Evolutionary conservation across 2,797 vertebrate genomes (phyloP), one percentile per base, ranked within the genome.

Genomic region (Mionectes olivaceus): DNA sequence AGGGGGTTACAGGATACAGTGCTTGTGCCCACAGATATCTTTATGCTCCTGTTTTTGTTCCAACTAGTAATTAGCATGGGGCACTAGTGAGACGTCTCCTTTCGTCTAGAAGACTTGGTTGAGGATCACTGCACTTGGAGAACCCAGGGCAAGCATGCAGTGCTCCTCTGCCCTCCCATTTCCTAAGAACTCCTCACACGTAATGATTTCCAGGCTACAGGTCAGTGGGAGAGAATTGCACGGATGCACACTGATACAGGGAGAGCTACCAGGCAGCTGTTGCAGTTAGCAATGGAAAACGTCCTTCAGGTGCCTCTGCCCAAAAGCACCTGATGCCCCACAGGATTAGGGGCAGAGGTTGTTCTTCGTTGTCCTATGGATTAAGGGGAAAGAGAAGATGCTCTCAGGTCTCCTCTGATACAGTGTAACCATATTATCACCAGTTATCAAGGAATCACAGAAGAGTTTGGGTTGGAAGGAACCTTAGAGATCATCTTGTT

Each of bases 121-220:
- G 33, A 71, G 14, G 12, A 47, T 52, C 44, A 12, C 23, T 30
- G 16, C 53, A 46, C 8, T 2, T 43, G 67, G n/a, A 83, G 35
- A 79, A 41, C 27, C 19, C 13, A 21, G 11, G 27, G 25, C 43
- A 79, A 73, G 27, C 13, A 83, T 0, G 6, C 1, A 4, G 27
- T 1, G 1, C n/a, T 79, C 16, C 43, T 35, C 43, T 47, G 10
- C 46, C 28, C 24, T 61, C 59, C 22, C 12, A 24, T 43, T 81
- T 52, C 5, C 0, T 27, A 67, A 52, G 16, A 69, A 25, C 57
- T 73, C 59, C 16, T 65, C 44, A 21, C 0, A 0, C 39, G 27
- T 47, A 49, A 44, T 11, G 27, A 76, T 19, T 76, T 50, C 24
- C 59, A 82, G 52, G n/a, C 30, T 61, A 19, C 14, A 32, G n/a